Percentiles rank a stretch among this genome's conserved stretches.
Evolutionary conservation across 2,888 invertebrate species (phyloP).

Genomic region (Rhamnusium bicolor): DNA sequence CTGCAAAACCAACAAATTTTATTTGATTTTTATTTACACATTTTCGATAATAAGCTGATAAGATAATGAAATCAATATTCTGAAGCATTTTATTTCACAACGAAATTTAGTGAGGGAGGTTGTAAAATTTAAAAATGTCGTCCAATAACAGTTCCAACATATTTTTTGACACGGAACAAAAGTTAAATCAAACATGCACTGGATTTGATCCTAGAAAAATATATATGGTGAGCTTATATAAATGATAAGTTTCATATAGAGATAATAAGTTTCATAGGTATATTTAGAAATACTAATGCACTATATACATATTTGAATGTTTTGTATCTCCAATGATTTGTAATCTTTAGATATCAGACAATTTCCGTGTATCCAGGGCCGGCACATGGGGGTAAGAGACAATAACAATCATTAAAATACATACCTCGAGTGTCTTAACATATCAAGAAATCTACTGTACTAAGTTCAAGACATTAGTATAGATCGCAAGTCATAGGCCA

Average conservation of each 20-base stretch:
- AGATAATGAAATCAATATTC: neutral
- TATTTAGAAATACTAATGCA: too few relatives aligned
- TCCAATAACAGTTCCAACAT: neutral
- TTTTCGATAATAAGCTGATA: neutral
- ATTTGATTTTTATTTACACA: neutral
- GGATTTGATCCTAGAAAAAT: constrained; percentile 46
- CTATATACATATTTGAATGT: too few relatives aligned
- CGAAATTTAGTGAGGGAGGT: neutral
- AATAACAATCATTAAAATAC: too few relatives aligned
- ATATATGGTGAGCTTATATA: constrained; percentile 46
- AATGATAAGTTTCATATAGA: neutral
- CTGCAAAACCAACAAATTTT: neutral
- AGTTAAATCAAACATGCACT: constrained; percentile 29
- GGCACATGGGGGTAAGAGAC: too few relatives aligned
- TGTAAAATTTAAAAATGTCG: neutral
- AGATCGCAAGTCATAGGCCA: too few relatives aligned
- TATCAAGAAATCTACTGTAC: too few relatives aligned
- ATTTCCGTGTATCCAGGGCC: too few relatives aligned
- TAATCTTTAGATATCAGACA: too few relatives aligned
- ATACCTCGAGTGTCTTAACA: too few relatives aligned
- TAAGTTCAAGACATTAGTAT: too few relatives aligned
- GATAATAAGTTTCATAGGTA: neutral
- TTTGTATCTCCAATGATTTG: too few relatives aligned
- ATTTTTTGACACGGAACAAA: neutral
- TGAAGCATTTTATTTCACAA: neutral